A percentile compares a stretch with the other conserved stretches of the same genome.
Conservation (phyloP, 2,888 invertebrate genomes). For the Glyphotaelius pellucidus region DNA sequence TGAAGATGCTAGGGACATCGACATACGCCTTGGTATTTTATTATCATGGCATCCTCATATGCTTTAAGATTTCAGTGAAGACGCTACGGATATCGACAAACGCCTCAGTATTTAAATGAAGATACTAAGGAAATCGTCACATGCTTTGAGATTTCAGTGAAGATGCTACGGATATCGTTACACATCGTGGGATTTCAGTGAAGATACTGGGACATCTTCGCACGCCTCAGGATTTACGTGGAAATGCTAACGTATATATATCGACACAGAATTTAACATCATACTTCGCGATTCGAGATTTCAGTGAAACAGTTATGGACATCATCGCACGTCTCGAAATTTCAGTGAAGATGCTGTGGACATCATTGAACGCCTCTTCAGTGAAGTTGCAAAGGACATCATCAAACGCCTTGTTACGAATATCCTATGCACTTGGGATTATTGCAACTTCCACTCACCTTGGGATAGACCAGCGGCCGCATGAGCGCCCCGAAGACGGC, state of each 20-base stretch:
- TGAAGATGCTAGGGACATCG: too few relatives aligned
- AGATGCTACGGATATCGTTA: background rate
- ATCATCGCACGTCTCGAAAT: background rate
- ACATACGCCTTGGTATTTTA: background rate
- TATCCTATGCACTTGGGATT: background rate
- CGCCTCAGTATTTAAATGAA: too few relatives aligned
- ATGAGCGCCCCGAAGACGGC: conserved; percentile 92
- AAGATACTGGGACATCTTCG: too few relatives aligned
- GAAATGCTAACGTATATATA: too few relatives aligned
- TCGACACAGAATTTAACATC: too few relatives aligned
- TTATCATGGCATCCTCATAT: too few relatives aligned
- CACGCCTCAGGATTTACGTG: too few relatives aligned
- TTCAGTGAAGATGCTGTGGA: background rate
- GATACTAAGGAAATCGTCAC: too few relatives aligned
- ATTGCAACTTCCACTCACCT: conserved; percentile 71
- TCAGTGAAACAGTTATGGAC: background rate
- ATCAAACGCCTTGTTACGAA: background rate
- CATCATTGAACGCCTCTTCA: background rate
- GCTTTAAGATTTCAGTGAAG: too few relatives aligned
- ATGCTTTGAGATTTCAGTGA: background rate
- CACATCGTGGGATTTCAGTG: too few relatives aligned
- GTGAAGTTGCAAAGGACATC: background rate
- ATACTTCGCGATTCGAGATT: too few relatives aligned
- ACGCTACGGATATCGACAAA: too few relatives aligned
- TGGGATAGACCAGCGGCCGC: conserved; percentile 88